Evolutionary conservation across 2,888 invertebrate genomes (phyloP), one percentile per base, ranked within the genome.

Genomic region (Trimorus sp.): DNA sequence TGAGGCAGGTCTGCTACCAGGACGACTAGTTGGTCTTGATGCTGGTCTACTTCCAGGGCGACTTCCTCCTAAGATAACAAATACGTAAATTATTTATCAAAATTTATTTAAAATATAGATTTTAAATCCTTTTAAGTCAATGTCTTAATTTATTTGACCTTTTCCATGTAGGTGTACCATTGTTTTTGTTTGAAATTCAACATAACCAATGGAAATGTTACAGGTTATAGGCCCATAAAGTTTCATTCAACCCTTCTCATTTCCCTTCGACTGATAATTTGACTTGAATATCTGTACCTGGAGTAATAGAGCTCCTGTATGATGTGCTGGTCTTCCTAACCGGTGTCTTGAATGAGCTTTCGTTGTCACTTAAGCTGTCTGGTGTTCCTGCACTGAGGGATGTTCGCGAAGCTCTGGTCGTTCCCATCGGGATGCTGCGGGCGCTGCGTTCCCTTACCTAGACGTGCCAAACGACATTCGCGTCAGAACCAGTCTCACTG

Each of bases 381-480:
- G 97, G 97, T 42, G 97, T 97, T 84, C 97, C 97, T 48, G 96
- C 97, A 83, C 97, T 96, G 79, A 96, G 93, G 15, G 96, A 96
- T 1, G 96, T 95, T 83, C 96, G 94, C 51, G 96, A 95, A 42
- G 95, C 94, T 84, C 96, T 93, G 58, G 95, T 94, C 53, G 91
- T 90, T 45, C 94, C 94, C 98, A 98, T 98, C 59, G 98, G 98
- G 85, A 97, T 96, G 75, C 98, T 98, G 87, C 98, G 95, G 79
- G 94, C 96, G 54, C 98, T 98, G 88, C 98, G 95, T 93, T 98
- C 98, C 88, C 98, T 95, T 79, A 98, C 97, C 98, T 98, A 93
- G 66, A 85, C 59, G 63, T 75, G 74, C 62, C 7, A 54, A 4
- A 49, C 9, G 7, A 36, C 42, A 40, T 0, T 38, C 40, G 40